Evolutionary conservation across 2,113 vertebrate species (phyloP).

Genomic region (Syngnathus floridae): DNA sequence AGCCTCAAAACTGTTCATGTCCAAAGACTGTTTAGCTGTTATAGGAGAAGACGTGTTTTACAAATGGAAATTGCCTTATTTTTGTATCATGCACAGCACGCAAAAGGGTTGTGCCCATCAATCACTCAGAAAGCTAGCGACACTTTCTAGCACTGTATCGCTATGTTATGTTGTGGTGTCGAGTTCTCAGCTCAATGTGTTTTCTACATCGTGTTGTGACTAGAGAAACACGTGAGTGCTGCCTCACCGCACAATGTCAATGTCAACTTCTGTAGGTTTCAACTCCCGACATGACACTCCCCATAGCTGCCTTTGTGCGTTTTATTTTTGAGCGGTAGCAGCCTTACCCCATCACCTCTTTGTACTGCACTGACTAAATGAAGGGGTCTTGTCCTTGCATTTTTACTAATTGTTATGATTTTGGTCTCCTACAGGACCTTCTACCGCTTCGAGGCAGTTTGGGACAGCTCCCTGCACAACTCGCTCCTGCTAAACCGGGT

Average conservation of each 20-base stretch:
- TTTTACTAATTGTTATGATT: neutral
- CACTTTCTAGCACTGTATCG: constrained; percentile 3
- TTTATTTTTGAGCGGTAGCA: neutral
- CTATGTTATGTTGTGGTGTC: constrained; percentile 8
- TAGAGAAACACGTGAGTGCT: constrained; percentile 6
- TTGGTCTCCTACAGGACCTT: constrained; percentile 76
- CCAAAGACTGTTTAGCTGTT: constrained; percentile 11
- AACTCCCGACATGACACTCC: neutral
- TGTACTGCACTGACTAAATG: neutral
- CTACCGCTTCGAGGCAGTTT: constrained; percentile 94
- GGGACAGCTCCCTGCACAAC: constrained; percentile 98
- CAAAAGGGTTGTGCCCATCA: neutral
- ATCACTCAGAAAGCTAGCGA: neutral
- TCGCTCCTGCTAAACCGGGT: constrained; percentile 94
- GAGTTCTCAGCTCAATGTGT: constrained; percentile 26
- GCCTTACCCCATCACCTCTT: neutral
- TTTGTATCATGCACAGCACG: neutral
- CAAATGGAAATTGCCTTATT: neutral
- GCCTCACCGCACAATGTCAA: constrained; percentile 10
- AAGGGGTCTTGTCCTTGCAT: neutral
- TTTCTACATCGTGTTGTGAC: constrained; percentile 28
- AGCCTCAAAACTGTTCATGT: neutral
- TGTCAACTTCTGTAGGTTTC: neutral
- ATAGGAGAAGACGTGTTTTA: neutral
- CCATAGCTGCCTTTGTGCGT: neutral